Percentiles rank a stretch among this genome's conserved stretches.
Evolutionary conservation across 2,113 vertebrate species (phyloP).

Genomic region (Dissostichus mawsoni): DNA sequence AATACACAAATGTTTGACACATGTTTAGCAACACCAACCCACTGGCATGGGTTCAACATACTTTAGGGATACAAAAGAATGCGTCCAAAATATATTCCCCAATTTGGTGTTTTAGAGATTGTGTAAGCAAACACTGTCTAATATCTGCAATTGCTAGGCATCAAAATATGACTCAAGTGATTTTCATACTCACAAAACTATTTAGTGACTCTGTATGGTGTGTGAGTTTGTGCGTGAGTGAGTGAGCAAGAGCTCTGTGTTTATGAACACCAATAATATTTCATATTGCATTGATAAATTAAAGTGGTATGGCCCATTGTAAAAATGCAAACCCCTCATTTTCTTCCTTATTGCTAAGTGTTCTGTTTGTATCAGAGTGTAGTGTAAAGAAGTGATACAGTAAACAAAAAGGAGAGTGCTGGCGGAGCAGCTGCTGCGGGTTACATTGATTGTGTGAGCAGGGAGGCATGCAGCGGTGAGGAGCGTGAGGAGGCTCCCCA

Average conservation of each 20-base stretch:
- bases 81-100: neutral
- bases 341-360: conserved; percentile 44
- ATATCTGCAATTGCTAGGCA: neutral
- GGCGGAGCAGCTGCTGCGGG: conserved; percentile 71
- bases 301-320: neutral
- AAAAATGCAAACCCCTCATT: conserved; percentile 10
- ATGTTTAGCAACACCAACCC: conserved; percentile 6
- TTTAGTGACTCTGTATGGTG: neutral
- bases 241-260: neutral
- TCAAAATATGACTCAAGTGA: neutral
- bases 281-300: conserved; percentile 8
- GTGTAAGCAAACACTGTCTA: neutral
- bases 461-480: conserved; percentile 69
- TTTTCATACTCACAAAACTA: neutral
- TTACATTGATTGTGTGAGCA: conserved; percentile 79
- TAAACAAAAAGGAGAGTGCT: conserved; percentile 71
- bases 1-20: conserved; percentile 10
- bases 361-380: conserved; percentile 42
- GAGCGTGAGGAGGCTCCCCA: conserved; percentile 64
- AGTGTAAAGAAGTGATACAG: conserved; percentile 62
- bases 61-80: neutral
- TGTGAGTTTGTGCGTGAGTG: neutral
- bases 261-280: neutral
- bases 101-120: neutral
- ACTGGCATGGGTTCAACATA: neutral